Conservation (phyloP, 2,888 invertebrate species). For the Polydrusus pterygomalis region DNA sequence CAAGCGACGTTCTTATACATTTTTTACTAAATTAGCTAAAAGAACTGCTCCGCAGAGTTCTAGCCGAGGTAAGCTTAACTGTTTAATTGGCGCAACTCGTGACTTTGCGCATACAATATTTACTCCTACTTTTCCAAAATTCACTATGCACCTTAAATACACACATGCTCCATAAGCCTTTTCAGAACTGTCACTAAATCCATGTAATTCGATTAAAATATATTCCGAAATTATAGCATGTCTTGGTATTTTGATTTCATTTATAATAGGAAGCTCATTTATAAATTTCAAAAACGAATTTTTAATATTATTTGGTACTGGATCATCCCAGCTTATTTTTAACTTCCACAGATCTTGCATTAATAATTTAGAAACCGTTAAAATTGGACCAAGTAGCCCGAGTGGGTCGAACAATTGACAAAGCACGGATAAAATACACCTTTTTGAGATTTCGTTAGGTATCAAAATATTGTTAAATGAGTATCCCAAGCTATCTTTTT, state of each 20-base stretch:
- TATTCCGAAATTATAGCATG: constrained; percentile 11
- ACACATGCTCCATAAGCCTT: too few relatives aligned
- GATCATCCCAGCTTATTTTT: constrained; percentile 42
- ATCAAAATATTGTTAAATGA: neutral
- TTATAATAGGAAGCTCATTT: constrained; percentile 14
- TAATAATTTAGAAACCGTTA: constrained; percentile 43
- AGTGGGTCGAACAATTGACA: constrained; percentile 50
- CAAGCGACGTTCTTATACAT: neutral
- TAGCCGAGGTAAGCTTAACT: constrained; percentile 47
- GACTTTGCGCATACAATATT: constrained; percentile 47
- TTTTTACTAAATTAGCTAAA: constrained; percentile 29
- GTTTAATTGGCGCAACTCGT: constrained; percentile 42
- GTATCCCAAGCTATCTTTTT: constrained; percentile 40
- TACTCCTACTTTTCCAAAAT: neutral
- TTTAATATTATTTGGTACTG: constrained; percentile 27
- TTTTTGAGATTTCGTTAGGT: neutral
- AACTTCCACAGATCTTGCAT: constrained; percentile 46
- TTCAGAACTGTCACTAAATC: constrained; percentile 45
- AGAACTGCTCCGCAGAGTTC: constrained; percentile 50
- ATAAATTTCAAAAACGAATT: constrained; percentile 30
- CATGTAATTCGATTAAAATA: constrained; percentile 35
- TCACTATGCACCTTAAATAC: constrained; percentile 36
- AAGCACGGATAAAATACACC: constrained; percentile 38
- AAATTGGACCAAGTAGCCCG: constrained; percentile 40
- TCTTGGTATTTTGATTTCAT: constrained; percentile 31